Base-by-base conservation (phyloP, 1,140 invertebrate species). In the Camponotus floridanus region DNA sequence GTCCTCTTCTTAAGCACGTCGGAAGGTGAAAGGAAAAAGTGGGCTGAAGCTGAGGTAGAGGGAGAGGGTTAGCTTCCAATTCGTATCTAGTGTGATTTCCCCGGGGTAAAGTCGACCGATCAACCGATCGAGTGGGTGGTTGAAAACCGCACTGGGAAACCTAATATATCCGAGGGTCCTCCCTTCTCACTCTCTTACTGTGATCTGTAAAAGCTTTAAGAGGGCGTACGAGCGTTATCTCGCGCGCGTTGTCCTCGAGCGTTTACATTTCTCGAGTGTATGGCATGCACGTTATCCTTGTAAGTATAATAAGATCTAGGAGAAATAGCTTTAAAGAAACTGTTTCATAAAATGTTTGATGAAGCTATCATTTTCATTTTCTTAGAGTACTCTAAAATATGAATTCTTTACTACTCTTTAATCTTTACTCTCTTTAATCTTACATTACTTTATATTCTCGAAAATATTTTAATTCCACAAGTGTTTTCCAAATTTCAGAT, bases 111-210 rank as follows among this genome's bases (percentile, higher is more conserved):
- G 94, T 94, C 92, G 94, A 92, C 92, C 94, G 94, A 95, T 95
- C 94, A 94, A 92, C 93, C 94, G 94, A 94, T 94, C 93, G 94
- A 94, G 93, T 94, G 92, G 94, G 93, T 94, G 94, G 94, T 92
- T 95, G 94, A 95, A 94, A 94, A 94, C 94, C 94, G 91, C 94
- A 94, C 90, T 94, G 94, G 94, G 94, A 94, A 94, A 94, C 94
- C 94, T 94, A 94, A 94, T 94, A 94, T 94, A 94, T 94, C 92
- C 90, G 91, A 90, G 92, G 90, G 91, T 90, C 91, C 90, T 87
- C 86, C 92, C 90, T 92, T 90, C 90, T 92, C 90, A 89, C 88
- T 89, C 79, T 90, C 83, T 64, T 86, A 85, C 78, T 48, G 84
- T 86, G 88, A 89, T 89, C 87, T 89, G 85, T 89, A 89, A 89